These are phyloP conservation scores for Spodoptera exigua DNA, from an alignment of 2,888 invertebrate species.

Conservation along the genomic window DNA sequence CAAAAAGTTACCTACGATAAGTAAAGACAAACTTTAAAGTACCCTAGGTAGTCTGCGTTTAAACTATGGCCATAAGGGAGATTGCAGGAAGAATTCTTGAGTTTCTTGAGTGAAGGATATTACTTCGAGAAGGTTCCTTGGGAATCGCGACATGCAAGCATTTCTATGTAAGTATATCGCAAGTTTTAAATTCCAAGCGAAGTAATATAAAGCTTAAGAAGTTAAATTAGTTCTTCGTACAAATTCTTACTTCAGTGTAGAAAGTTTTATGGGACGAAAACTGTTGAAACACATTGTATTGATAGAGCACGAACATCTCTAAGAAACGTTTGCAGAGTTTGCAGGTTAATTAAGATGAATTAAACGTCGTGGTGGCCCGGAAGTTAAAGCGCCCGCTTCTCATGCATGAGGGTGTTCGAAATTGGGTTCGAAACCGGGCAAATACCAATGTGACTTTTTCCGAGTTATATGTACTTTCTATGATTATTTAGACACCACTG, in stretches of 20 bases:
- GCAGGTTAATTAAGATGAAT: no score
- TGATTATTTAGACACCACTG: no score
- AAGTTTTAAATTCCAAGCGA: conserved; percentile 18
- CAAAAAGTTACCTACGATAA: conserved; percentile 4
- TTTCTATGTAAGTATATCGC: conserved; percentile 7
- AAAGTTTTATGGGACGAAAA: no score
- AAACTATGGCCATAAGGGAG: conserved; percentile 20
- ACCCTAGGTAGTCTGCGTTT: conserved; percentile 12
- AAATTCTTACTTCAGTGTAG: conserved; percentile 1
- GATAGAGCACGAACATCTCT: no score
- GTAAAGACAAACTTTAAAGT: conserved; percentile 24
- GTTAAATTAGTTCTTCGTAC: conserved; percentile 21
- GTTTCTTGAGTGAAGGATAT: conserved; percentile 17
- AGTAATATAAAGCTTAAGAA: conserved; percentile 18
- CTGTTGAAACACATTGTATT: no score
- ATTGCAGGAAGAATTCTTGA: conserved; percentile 11
- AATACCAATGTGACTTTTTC: no score
- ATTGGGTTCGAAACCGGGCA: no score
- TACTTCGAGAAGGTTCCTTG: conserved; percentile 10
- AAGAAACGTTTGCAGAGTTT: no score
- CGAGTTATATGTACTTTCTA: no score
- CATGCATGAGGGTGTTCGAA: no score
- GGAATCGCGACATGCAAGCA: conserved; percentile 26
- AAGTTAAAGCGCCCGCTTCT: no score
- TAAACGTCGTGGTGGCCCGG: no score